phyloP scores from a whole-genome alignment of 1,140 invertebrate genomes.

The Paraescarpia echinospica region DNA sequence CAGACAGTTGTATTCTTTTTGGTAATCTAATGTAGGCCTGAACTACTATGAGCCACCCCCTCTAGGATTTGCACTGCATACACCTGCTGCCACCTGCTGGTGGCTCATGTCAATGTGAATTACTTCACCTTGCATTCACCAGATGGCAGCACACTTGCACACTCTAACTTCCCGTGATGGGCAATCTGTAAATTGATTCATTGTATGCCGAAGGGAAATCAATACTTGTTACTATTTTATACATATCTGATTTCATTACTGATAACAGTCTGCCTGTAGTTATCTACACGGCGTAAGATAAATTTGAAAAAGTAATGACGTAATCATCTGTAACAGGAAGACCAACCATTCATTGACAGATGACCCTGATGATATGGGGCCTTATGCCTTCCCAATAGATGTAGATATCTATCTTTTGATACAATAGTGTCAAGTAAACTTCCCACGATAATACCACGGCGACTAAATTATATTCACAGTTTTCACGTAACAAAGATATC shows the following conservation, averaged over 20 bases:
- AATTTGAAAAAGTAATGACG: not conserved
- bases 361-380: not conserved
- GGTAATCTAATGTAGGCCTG: not conserved
- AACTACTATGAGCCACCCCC: not conserved
- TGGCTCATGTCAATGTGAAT: not conserved
- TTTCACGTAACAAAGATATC: not conserved
- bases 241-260: not conserved
- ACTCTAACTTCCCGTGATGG: not conserved
- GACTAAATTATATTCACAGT: not conserved
- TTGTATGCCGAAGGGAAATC: not conserved
- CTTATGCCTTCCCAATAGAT: not conserved
- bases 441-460: not conserved
- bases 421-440: not conserved
- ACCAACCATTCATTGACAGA: not conserved
- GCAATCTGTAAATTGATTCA: not conserved
- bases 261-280: not conserved
- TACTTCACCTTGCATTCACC: not conserved
- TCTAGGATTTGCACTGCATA: not conserved
- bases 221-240: not conserved
- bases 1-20: not conserved
- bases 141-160: not conserved
- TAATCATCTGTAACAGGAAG: not conserved
- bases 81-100: not conserved
- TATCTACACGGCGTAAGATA: not conserved
- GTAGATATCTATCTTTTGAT: not conserved